These are phyloP conservation scores for Triplophysa tibetana DNA, from an alignment of 2,113 vertebrate genomes.

Conservation along the genomic window DNA sequence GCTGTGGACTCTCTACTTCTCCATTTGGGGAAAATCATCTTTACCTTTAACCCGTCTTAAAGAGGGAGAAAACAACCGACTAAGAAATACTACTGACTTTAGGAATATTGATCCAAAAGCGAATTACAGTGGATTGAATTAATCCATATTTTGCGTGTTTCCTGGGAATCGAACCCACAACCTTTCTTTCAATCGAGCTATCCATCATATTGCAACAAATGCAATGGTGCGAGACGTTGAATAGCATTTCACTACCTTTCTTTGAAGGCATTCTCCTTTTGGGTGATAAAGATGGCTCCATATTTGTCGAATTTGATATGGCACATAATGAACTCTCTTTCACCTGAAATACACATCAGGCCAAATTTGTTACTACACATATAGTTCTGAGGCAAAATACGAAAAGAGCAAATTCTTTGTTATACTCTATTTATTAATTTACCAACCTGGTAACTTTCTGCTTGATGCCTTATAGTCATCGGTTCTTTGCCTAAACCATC, in stretches of 20 bases:
- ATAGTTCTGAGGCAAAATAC: background rate
- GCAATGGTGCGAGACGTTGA: background rate
- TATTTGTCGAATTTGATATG: background rate
- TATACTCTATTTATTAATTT: background rate
- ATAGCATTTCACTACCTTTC: constrained; percentile 5
- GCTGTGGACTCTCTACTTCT: background rate
- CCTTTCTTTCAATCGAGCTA: background rate
- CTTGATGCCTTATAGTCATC: background rate
- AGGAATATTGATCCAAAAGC: too few relatives aligned
- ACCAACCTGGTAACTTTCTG: background rate
- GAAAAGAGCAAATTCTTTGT: background rate
- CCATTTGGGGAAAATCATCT: background rate
- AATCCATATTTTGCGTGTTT: too few relatives aligned
- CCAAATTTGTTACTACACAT: background rate
- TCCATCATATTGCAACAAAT: background rate
- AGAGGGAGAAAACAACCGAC: background rate
- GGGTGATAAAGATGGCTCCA: background rate
- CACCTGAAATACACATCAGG: background rate
- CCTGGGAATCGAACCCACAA: too few relatives aligned
- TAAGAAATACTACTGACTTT: background rate
- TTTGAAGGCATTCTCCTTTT: background rate
- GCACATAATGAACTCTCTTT: background rate
- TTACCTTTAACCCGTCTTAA: background rate
- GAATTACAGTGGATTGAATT: too few relatives aligned
- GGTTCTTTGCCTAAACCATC: background rate